A percentile compares a stretch with the other conserved stretches of the same genome.
Conservation (phyloP, 1,140 invertebrate species). For the Drosophila mojavensis region DNA sequence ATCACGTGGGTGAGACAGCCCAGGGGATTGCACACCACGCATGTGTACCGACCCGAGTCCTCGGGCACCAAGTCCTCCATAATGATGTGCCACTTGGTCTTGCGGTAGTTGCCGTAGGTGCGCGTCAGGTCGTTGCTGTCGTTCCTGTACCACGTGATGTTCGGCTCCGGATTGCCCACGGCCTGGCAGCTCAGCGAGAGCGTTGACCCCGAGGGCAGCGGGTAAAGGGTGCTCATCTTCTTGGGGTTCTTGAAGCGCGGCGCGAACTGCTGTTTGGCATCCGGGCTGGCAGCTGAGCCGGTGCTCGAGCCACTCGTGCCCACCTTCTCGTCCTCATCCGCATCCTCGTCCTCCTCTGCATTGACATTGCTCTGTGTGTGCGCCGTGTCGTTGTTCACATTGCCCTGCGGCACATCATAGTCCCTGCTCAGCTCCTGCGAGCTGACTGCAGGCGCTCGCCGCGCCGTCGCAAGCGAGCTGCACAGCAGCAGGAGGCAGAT, state of each 20-base stretch:
- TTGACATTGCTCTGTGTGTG: conserved; percentile 1
- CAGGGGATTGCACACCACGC: conserved; percentile 90
- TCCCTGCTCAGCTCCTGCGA: conserved; percentile 60
- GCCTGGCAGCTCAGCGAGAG: conserved; percentile 88
- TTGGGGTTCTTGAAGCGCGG: conserved; percentile 62
- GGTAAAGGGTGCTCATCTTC: conserved; percentile 83
- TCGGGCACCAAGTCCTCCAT: conserved; percentile 90
- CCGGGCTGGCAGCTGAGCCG: conserved; percentile 17
- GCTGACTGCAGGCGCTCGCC: conserved; percentile 38
- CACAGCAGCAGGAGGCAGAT: conserved; percentile 37
- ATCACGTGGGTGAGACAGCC: conserved; percentile 92
- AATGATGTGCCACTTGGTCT: conserved; percentile 88
- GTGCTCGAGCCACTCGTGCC: background rate
- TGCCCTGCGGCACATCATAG: conserved; percentile 77
- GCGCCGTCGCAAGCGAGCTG: conserved; percentile 10
- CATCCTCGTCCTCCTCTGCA: conserved; percentile 2
- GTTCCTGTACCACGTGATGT: conserved; percentile 92
- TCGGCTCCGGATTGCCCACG: conserved; percentile 90
- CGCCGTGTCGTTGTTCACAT: background rate
- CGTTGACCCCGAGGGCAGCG: conserved; percentile 88
- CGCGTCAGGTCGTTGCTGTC: conserved; percentile 87
- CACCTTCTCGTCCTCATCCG: conserved; percentile 51
- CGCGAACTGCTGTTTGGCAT: conserved; percentile 11
- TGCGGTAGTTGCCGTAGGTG: conserved; percentile 80
- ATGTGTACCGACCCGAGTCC: conserved; percentile 94